Evolutionary conservation across 2,797 vertebrate species (phyloP).

Genomic region (Rousettus madagascariensis): DNA sequence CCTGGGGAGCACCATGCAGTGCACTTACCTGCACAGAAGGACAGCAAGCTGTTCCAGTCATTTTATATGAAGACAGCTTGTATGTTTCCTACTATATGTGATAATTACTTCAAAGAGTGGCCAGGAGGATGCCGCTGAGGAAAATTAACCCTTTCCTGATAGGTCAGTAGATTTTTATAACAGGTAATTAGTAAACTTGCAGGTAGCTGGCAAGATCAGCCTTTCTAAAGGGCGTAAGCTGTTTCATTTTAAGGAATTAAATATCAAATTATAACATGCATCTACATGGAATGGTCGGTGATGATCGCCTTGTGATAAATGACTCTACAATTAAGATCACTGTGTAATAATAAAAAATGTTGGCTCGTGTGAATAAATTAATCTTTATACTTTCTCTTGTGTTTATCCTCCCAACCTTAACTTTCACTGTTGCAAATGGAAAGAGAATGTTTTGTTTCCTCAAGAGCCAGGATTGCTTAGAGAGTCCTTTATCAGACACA

Average conservation of each 20-base stretch:
- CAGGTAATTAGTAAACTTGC: conserved; percentile 67
- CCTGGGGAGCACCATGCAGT: neutral
- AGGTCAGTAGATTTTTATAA: conserved; percentile 49
- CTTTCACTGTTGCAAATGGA: neutral
- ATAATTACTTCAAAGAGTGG: conserved; percentile 37
- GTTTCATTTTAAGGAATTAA: neutral
- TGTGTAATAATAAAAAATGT: neutral
- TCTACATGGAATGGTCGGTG: neutral
- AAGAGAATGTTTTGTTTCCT: neutral
- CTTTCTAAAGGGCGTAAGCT: neutral
- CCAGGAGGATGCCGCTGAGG: neutral
- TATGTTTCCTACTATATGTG: conserved; percentile 6
- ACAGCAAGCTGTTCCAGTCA: conserved; percentile 57
- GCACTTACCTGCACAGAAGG: conserved; percentile 67
- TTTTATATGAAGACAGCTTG: neutral
- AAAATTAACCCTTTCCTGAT: conserved; percentile 54
- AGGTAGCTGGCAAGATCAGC: conserved; percentile 41
- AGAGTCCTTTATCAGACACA: neutral
- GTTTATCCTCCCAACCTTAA: neutral
- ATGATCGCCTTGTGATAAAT: neutral
- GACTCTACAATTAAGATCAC: conserved; percentile 33
- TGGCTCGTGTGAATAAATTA: neutral
- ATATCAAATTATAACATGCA: neutral
- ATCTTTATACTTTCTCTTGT: neutral
- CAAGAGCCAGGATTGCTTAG: neutral